Evolutionary conservation across 2,797 vertebrate genomes (phyloP), one percentile per base, ranked within the genome.

Genomic region (Diceros bicornis): DNA sequence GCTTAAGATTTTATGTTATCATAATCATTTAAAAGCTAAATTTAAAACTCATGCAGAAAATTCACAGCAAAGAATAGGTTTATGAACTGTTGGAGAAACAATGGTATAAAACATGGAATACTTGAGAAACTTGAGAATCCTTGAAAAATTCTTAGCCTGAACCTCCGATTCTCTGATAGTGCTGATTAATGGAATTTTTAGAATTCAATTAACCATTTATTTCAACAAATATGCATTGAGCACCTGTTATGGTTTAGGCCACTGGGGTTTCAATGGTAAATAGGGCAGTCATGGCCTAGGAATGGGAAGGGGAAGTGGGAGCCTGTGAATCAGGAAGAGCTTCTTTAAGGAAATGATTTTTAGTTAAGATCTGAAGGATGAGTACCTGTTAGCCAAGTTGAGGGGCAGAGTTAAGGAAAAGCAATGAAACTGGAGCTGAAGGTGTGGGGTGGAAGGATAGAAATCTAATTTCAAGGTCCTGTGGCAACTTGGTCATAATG

Each of bases 261-360:
- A 20, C 57, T 66, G 18, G 9, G 7, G 27, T 94, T 88, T 92
- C 32, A 17, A 0, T 71, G 55, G n/a, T 82, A 90, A 61, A 66
- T 77, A 41, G n/a, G 44, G 13, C 27, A 77, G 41, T 78, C 11
- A 62, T 41, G 77, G 47, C 16, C 68, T 69, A 23, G 44, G 16
- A 89, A 37, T 82, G 57, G n/a, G 32, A 41, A 89, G n/a, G 61
- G 68, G 47, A 79, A 61, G 1, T 44, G 18, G 44, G 6, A 21
- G 34, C 11, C 32, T 72, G 0, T 85, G 32, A 25, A 16, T 64
- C 57, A 7, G 25, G 71, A 66, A 92, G 34, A 74, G 7, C 44
- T 91, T 72, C 61, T 94, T 83, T 68, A 85, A 71, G 75, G 62
- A 83, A 68, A 29, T 85, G 55, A 37, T 85, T 86, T 90, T 90